phyloP scores from a whole-genome alignment of 2,888 invertebrate genomes.

The Crocallis elinguaria region DNA sequence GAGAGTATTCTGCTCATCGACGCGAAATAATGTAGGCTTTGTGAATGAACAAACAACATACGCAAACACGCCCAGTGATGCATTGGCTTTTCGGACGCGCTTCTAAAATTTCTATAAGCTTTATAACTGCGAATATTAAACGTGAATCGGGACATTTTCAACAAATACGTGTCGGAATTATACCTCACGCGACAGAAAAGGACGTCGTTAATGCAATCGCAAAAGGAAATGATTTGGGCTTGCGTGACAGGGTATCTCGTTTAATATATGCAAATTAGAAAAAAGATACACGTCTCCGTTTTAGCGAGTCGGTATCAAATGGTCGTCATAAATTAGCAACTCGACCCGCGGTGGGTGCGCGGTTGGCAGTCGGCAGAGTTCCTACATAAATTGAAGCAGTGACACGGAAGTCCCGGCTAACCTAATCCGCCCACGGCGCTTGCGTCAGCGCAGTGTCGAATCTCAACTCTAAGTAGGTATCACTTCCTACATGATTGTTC shows the following conservation, averaged over 20 bases:
- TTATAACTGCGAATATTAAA: slow-evolving; percentile 15
- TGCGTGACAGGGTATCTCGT: slow-evolving; percentile 22
- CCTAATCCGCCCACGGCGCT: slow-evolving; percentile 52
- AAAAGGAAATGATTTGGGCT: slow-evolving; percentile 22
- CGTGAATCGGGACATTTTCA: slow-evolving; percentile 7
- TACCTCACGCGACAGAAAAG: slow-evolving; percentile 21
- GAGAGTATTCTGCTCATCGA: slow-evolving; percentile 60
- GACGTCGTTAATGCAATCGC: slow-evolving; percentile 8
- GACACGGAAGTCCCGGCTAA: slow-evolving; percentile 54
- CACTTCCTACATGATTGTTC: slow-evolving; percentile 56
- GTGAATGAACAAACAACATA: slow-evolving; percentile 65
- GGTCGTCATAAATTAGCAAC: slow-evolving; percentile 55
- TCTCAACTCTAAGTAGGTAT: slow-evolving; percentile 40
- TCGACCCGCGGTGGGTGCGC: slow-evolving; percentile 45
- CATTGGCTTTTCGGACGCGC: slow-evolving; percentile 45
- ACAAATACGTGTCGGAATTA: slow-evolving; percentile 16
- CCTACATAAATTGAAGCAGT: slow-evolving; percentile 34
- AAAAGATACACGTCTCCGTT: slow-evolving; percentile 26
- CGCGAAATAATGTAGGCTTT: slow-evolving; percentile 69
- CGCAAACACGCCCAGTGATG: slow-evolving; percentile 63
- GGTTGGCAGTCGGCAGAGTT: slow-evolving; percentile 28
- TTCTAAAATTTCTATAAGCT: slow-evolving; percentile 43
- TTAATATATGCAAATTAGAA: slow-evolving; percentile 30
- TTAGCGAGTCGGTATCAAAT: slow-evolving; percentile 28
- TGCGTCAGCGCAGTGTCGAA: slow-evolving; percentile 56